A percentile compares a stretch with the other conserved stretches of the same genome.
phyloP scores from a whole-genome alignment of 2,113 vertebrate genomes.

The Irena cyanogastra region DNA sequence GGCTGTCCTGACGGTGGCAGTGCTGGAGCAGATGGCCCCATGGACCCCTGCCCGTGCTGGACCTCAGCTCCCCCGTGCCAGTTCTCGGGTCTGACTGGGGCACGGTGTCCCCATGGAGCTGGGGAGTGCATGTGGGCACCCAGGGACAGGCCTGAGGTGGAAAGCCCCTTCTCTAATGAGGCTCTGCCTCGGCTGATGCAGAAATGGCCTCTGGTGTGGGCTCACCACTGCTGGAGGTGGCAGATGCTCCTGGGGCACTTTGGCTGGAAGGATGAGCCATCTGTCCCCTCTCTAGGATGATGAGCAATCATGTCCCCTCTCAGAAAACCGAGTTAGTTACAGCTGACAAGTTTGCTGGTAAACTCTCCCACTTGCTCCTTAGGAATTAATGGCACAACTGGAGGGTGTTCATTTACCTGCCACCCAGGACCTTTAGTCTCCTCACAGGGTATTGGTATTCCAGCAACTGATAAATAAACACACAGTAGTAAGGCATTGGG shows the following conservation, averaged over 20 bases:
- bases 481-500: background rate
- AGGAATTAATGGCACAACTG: slow-evolving; percentile 46
- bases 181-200: accelerated
- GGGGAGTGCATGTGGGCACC: accelerated
- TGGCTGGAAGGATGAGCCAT: background rate
- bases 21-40: accelerated
- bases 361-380: background rate
- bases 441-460: background rate
- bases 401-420: slow-evolving; percentile 53
- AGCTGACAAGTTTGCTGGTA: background rate
- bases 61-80: background rate
- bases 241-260: background rate
- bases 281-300: background rate
- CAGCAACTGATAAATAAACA: background rate
- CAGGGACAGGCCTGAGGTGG: accelerated
- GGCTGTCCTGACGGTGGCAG: background rate
- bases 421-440: slow-evolving; percentile 23
- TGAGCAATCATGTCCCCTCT: background rate
- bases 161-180: background rate
- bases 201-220: background rate
- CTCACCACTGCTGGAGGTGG: background rate
- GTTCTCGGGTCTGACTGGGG: background rate
- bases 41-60: background rate
- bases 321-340: slow-evolving; percentile 14
- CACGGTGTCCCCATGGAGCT: accelerated